Conservation (phyloP, 2,797 vertebrate species). For the Lutjanus argentimaculatus region DNA sequence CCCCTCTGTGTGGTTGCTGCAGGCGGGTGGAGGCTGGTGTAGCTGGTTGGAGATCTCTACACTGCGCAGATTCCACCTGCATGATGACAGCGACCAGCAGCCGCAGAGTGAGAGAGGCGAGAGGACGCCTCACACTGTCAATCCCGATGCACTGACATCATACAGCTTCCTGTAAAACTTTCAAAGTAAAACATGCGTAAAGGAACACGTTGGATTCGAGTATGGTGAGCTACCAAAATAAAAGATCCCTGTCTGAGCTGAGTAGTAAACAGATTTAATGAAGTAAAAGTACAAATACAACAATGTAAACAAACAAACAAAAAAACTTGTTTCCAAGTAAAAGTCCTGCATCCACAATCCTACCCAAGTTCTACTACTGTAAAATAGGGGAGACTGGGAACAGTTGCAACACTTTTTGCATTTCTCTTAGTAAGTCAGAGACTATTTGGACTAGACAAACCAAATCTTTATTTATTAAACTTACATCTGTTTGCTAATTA, state of each 20-base stretch:
- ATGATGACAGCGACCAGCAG: constrained; percentile 79
- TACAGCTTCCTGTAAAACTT: neutral
- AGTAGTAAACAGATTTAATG: neutral
- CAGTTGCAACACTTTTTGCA: no score
- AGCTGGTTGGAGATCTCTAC: constrained; percentile 34
- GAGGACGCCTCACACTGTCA: constrained; percentile 29
- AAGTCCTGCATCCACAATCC: neutral
- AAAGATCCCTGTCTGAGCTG: neutral
- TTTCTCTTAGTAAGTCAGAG: no score
- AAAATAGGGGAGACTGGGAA: no score
- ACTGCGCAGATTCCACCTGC: constrained; percentile 87
- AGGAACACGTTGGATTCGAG: neutral
- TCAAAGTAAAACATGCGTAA: constrained; percentile 54
- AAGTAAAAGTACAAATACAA: neutral
- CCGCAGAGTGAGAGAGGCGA: constrained; percentile 65
- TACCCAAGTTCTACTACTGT: no score
- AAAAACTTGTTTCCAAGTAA: neutral
- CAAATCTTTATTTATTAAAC: no score
- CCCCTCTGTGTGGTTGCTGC: neutral
- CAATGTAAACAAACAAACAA: neutral
- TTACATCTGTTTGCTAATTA: no score
- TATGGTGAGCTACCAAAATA: constrained; percentile 41
- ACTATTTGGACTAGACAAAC: no score
- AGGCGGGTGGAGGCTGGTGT: constrained; percentile 8
- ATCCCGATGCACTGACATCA: neutral